Evolutionary conservation across 2,888 invertebrate genomes (phyloP).

Genomic region (Tiliacea citrago): DNA sequence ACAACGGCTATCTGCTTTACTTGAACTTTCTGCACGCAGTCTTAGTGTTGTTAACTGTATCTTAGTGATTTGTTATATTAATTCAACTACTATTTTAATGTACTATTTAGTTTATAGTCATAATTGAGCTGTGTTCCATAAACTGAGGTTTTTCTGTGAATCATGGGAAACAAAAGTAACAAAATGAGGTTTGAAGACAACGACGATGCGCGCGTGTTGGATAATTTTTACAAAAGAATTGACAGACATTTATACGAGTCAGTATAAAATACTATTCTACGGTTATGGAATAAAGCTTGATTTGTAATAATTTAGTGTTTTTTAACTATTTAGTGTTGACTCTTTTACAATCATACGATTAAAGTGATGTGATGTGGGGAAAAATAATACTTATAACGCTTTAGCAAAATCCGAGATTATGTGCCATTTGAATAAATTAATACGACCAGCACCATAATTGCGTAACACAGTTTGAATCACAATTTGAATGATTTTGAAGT

Average conservation of each 20-base stretch:
- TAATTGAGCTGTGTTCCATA: slow-evolving; percentile 39
- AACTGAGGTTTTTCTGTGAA: slow-evolving; percentile 4
- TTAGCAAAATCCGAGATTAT: not conserved
- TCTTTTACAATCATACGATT: slow-evolving; percentile 21
- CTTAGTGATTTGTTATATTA: slow-evolving; percentile 60
- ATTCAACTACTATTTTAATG: slow-evolving; percentile 36
- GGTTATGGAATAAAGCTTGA: slow-evolving; percentile 40
- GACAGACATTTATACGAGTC: slow-evolving; percentile 13
- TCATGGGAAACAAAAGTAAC: slow-evolving; percentile 33
- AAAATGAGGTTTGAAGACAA: slow-evolving; percentile 33
- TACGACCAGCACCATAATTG: no score
- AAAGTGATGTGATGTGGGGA: not conserved
- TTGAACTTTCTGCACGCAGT: slow-evolving; percentile 64
- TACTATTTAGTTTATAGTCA: slow-evolving; percentile 15
- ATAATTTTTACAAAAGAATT: slow-evolving; percentile 32
- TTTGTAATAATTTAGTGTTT: slow-evolving; percentile 15
- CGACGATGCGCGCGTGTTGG: slow-evolving; percentile 6
- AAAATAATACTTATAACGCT: not conserved
- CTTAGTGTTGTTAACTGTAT: slow-evolving; percentile 65
- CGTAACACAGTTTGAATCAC: no score
- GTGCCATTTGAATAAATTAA: not conserved
- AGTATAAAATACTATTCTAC: not conserved
- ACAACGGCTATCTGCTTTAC: slow-evolving; percentile 67
- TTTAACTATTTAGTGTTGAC: slow-evolving; percentile 9
- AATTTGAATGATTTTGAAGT: no score